Percentiles rank a stretch among this genome's conserved stretches.
Evolutionary conservation across 2,888 invertebrate species (phyloP).

Genomic region (Drosophila sordidula): DNA sequence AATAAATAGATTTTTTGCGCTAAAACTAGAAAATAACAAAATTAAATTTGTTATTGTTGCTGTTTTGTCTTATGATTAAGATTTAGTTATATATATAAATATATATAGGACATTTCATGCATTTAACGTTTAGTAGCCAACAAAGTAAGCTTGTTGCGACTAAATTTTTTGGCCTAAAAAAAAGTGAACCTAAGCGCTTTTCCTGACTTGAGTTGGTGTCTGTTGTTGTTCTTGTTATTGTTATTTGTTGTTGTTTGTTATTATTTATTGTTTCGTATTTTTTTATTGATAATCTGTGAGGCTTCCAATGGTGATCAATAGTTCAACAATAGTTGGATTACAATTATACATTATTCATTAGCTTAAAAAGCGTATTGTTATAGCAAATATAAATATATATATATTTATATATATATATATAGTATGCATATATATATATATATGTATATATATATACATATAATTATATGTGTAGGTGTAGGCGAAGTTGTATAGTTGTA

Average conservation of each 20-base stretch:
- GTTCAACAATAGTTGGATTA: constrained; percentile 48
- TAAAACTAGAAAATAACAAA: constrained; percentile 12
- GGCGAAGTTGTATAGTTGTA: constrained; percentile 16
- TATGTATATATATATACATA: not conserved
- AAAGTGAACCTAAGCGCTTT: constrained; percentile 23
- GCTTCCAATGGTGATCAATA: constrained; percentile 56
- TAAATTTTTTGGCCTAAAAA: not conserved
- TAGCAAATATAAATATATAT: constrained; percentile 50
- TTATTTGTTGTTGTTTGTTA: constrained; percentile 6
- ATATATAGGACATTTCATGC: constrained; percentile 36
- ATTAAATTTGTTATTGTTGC: constrained; percentile 8
- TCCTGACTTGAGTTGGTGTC: constrained; percentile 23
- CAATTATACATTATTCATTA: constrained; percentile 57
- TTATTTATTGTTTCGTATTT: constrained; percentile 21
- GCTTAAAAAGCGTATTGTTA: constrained; percentile 71
- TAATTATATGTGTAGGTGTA: constrained; percentile 10
- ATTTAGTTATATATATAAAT: not conserved
- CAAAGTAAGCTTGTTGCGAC: not conserved
- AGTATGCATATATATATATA: constrained; percentile 15
- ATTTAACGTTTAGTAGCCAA: constrained; percentile 3
- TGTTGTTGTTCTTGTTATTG: constrained; percentile 4
- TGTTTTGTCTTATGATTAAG: constrained; percentile 14
- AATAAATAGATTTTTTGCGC: constrained; percentile 39
- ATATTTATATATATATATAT: constrained; percentile 9
- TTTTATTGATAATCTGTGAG: constrained; percentile 42